Base-by-base conservation (phyloP, 1,140 invertebrate genomes). In the Conus betulinus region DNA sequence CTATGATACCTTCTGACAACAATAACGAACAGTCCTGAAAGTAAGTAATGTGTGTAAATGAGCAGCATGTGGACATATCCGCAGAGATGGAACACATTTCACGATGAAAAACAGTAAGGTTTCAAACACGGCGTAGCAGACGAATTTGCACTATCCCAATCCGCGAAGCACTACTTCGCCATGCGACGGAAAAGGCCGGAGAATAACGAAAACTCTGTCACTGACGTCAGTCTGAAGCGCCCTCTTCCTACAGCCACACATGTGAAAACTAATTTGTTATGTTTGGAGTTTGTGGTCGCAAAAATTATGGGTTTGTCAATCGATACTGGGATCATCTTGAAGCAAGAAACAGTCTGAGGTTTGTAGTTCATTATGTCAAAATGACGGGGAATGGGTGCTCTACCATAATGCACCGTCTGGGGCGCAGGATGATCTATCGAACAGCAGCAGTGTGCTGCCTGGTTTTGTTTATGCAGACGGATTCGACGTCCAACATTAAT, bases 181-280 rank as follows among this genome's bases (percentile, higher is more conserved):
- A 8, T 52, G 6, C 5, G 27, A 81, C 87, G 81, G 78, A 88
- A 88, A 88, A n/a, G n/a, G 25, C 55, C 81, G 79, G 83, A 63
- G 78, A 67, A 17, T 57, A 84, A 74, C 87, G 81, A 63, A 83
- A 88, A 71, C 23, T 7, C 51, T 15, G 55, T 8, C 67, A 1
- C 81, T 88, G 87, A 88, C 87, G 87, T 88, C 79, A 88, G 63
- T 13, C 82, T 23, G 23, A 51, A 88, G 87, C 87, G 87, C 87
- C 87, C 81, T 84, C 87, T 88, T 74, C 81, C 82, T 67, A 13
- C 82, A 71, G 81, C 67, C 82, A 88, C 60, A 83, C 81, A 84
- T 88, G 82, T 88, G 87, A 74, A 67, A 74, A 84, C 51, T 88
- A 84, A 84, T 83, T 83, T 84, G 67, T 74, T 88, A 84, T 88